Base-by-base conservation (phyloP, 2,797 vertebrate species). In the Micropoecilia bifurca region DNA sequence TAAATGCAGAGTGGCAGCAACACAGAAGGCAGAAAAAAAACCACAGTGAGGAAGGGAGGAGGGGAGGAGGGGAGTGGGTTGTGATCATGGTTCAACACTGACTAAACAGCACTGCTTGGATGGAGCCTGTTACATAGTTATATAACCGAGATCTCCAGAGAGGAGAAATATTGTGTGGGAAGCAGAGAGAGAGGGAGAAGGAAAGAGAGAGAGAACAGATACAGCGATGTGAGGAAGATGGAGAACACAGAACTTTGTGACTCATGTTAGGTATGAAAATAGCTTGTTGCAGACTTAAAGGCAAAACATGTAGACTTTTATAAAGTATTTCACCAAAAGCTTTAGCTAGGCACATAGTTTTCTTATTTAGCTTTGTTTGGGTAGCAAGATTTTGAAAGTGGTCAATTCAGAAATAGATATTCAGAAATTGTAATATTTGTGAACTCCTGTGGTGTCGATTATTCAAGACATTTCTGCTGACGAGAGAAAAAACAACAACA, bases 1-100 rank as follows among this genome's bases (percentile, higher is more conserved):
- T 93, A 91, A 94, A 93, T 93, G 90, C 93, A 92, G 90, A 83
- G 82, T 79, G 82, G 87, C 80, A 88, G 91, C 87, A 92, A 91
- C 85, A 86, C 79, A 73, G 46, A 73, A 84, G 82, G 8, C 36
- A 73, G 74, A 69, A 80, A 39, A 84, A 69, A 73, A 78, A 86
- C 72, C 78, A 92, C 50, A 53, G 20, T 25, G 41, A 82, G 88
- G 33, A 87, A 88, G 82, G 83, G 89, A 90, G 88, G 92, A 88
- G 86, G 82, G 83, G 89, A 90, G 88, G 92, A 88, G 86, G 85
- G 90, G 82, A 92, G 91, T 90, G 90, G 90, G 91, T 48, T 87
- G 88, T 77, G 87, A 86, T 94, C 89, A 85, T 81, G 80, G 81
- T 89, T 86, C 87, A 87, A 89, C 86, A 93, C 85, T 80, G 86